phyloP scores from a whole-genome alignment of 2,113 vertebrate species.

The Ahaetulla prasina region DNA sequence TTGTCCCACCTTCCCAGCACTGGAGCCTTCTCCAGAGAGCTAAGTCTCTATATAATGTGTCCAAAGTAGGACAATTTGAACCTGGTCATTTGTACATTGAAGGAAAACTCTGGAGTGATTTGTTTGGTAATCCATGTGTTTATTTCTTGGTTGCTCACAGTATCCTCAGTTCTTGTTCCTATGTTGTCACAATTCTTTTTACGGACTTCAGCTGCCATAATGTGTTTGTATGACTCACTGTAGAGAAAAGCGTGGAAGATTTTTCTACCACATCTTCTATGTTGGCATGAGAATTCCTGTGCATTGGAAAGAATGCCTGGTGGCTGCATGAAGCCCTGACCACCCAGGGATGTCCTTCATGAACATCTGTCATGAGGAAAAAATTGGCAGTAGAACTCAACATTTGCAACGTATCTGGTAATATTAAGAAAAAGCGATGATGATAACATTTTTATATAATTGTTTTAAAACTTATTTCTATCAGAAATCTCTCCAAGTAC shows the following conservation, averaged over 20 bases:
- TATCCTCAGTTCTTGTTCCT: neutral
- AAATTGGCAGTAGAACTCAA: neutral
- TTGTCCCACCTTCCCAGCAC: neutral
- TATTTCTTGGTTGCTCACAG: neutral
- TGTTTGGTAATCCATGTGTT: neutral
- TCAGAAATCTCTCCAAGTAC: constrained; percentile 74
- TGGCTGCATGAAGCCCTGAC: neutral
- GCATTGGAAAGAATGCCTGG: too few relatives aligned
- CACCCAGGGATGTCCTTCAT: neutral
- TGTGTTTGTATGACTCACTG: neutral
- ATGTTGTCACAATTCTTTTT: neutral
- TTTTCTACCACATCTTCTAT: neutral
- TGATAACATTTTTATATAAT: constrained; percentile 49
- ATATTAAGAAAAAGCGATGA: constrained; percentile 17
- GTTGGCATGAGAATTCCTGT: neutral
- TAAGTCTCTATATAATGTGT: neutral
- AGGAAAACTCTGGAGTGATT: neutral
- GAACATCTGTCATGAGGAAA: neutral
- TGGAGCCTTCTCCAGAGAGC: neutral
- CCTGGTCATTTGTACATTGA: neutral
- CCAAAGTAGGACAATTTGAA: neutral
- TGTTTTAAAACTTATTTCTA: constrained; percentile 58
- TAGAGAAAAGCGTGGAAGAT: neutral
- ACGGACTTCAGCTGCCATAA: neutral
- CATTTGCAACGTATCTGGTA: neutral